Percentiles rank a stretch among this genome's conserved stretches.
Conservation (phyloP, 2,797 vertebrate genomes). For the Chiloscyllium punctatum region DNA sequence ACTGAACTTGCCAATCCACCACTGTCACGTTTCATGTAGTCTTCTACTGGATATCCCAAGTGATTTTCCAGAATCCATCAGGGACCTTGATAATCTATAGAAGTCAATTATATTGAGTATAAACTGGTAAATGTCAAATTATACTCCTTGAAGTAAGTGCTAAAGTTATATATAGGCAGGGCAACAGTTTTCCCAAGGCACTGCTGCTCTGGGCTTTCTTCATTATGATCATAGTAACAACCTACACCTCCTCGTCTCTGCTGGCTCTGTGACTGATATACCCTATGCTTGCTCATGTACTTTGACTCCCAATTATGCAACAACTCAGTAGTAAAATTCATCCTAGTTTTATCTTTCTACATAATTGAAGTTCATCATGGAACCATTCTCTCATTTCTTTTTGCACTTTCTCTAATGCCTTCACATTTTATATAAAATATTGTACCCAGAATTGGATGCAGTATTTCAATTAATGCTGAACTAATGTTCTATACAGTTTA, state of each 20-base stretch:
- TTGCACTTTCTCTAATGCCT: too few relatives aligned
- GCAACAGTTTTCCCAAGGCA: background rate
- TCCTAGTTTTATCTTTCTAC: too few relatives aligned
- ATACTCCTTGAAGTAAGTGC: background rate
- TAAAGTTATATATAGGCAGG: background rate
- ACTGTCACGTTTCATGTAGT: background rate
- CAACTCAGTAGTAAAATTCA: background rate
- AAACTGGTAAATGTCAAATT: background rate
- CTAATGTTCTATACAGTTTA: too few relatives aligned
- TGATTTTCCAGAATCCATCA: background rate
- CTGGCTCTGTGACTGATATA: background rate
- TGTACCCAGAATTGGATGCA: too few relatives aligned
- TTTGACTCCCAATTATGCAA: background rate
- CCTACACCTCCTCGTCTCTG: background rate
- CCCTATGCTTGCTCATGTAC: background rate
- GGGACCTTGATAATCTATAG: background rate
- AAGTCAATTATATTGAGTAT: background rate
- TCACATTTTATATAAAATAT: too few relatives aligned
- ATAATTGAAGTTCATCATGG: too few relatives aligned
- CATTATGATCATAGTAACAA: background rate
- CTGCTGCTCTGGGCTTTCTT: background rate
- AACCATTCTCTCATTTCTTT: too few relatives aligned
- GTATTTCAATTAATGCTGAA: too few relatives aligned
- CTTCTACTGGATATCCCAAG: background rate
- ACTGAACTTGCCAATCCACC: background rate